Evolutionary conservation across 2,888 invertebrate species (phyloP).

Genomic region (Thereva unica): DNA sequence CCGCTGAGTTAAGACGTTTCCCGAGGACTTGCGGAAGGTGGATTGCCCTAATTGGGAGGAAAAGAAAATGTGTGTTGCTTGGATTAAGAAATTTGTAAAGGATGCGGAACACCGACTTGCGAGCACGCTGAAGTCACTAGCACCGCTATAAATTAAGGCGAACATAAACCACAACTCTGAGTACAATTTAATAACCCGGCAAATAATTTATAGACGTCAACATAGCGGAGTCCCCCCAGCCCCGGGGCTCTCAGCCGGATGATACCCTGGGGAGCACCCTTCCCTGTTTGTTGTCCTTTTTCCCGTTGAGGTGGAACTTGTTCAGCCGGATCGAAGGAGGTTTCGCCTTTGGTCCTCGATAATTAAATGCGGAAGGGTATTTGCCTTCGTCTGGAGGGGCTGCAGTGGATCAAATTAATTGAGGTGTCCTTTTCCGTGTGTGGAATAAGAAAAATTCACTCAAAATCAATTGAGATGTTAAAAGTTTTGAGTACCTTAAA

Average conservation of each 20-base stretch:
- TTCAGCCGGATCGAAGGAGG: conserved; percentile 9
- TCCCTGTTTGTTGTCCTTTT: conserved; percentile 2
- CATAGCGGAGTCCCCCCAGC: neutral
- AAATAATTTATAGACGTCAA: conserved; percentile 27
- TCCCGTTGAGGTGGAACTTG: neutral
- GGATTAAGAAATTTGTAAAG: too few relatives aligned
- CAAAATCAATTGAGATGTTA: neutral
- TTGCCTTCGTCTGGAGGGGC: conserved; percentile 1
- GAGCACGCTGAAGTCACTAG: conserved; percentile 22
- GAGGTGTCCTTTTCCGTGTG: conserved; percentile 18
- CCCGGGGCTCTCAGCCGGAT: neutral
- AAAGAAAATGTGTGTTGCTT: too few relatives aligned
- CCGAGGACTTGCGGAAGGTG: neutral
- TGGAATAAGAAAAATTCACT: conserved; percentile 15
- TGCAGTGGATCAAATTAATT: conserved; percentile 18
- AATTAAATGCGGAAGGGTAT: conserved; percentile 23
- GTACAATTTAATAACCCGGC: conserved; percentile 31
- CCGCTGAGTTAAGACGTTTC: neutral
- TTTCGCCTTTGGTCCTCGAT: conserved; percentile 25
- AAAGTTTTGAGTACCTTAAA: neutral
- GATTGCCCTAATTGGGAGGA: neutral
- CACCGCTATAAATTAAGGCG: conserved; percentile 30
- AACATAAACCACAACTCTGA: conserved; percentile 24
- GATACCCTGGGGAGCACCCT: neutral
- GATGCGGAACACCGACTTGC: neutral